Conservation (phyloP, 2,797 vertebrate species). For the Cygnus olor region DNA sequence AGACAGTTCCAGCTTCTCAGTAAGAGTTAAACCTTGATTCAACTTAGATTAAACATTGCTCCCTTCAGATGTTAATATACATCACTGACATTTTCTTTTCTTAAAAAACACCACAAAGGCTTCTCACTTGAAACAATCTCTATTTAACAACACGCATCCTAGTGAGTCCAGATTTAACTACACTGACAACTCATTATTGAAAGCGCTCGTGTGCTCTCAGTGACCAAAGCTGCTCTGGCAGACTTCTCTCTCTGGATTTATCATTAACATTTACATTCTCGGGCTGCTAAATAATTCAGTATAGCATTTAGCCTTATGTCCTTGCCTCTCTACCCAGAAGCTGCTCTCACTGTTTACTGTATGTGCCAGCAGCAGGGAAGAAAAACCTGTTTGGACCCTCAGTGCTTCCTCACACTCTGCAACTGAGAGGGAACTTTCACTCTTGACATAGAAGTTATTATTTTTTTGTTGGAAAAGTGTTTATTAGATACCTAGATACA, state of each 20-base stretch:
- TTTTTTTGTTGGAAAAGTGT: conserved; percentile 10
- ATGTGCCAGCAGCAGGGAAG: conserved; percentile 37
- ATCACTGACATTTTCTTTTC: not conserved
- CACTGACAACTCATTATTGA: not conserved
- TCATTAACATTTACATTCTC: conserved; percentile 80
- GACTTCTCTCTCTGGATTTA: conserved; percentile 70
- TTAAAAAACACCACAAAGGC: not conserved
- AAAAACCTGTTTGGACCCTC: conserved; percentile 4
- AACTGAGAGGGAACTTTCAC: not conserved
- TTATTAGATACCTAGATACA: conserved; percentile 66
- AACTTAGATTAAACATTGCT: not conserved
- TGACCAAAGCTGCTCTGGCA: conserved; percentile 71
- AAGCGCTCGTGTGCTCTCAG: conserved; percentile 13
- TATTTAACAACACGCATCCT: not conserved
- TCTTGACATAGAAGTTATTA: not conserved
- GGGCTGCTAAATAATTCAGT: conserved; percentile 82
- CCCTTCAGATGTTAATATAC: not conserved
- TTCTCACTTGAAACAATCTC: not conserved
- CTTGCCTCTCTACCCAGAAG: conserved; percentile 69
- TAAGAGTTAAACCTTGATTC: not conserved
- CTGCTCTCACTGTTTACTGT: conserved; percentile 20
- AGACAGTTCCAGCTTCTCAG: not conserved
- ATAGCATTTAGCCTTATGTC: conserved; percentile 74
- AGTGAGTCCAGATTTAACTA: not conserved
- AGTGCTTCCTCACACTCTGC: not conserved